A percentile compares a stretch with the other conserved stretches of the same genome.
phyloP scores from a whole-genome alignment of 2,113 vertebrate species.

The Brachypodius melanocephalos region DNA sequence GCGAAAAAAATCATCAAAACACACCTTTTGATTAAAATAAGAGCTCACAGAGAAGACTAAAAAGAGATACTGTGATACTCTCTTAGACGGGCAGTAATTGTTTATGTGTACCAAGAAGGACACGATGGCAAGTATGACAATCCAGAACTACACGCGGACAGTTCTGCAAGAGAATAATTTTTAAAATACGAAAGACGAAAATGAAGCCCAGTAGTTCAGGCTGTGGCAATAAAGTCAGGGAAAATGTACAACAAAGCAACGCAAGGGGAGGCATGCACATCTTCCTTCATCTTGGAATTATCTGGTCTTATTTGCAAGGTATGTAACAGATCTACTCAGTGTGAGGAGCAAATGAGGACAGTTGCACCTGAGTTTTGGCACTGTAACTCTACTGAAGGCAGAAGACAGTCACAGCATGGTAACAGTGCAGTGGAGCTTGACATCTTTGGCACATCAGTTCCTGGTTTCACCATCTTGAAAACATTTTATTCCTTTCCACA shows the following conservation, averaged over 20 bases:
- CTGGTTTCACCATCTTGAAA: background rate
- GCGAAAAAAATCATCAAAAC: background rate
- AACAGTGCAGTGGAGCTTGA: background rate
- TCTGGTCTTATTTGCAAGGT: background rate
- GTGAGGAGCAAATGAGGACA: background rate
- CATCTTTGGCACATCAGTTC: background rate
- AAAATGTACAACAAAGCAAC: background rate
- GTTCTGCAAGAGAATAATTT: background rate
- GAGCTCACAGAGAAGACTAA: background rate
- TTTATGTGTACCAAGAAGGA: background rate
- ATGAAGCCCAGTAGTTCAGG: background rate
- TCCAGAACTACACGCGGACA: background rate
- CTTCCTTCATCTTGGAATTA: background rate
- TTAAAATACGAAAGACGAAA: background rate
- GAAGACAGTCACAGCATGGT: background rate
- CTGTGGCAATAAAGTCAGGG: background rate
- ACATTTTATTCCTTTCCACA: background rate
- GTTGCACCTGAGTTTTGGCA: background rate
- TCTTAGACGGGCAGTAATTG: background rate
- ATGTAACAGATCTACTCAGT: background rate
- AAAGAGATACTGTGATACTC: background rate
- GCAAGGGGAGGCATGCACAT: background rate
- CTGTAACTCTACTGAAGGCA: background rate
- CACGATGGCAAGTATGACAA: accelerated
- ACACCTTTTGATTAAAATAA: background rate